A percentile compares a stretch with the other conserved stretches of the same genome.
Conservation (phyloP, 2,797 vertebrate species). For the Lutjanus campechanus region DNA sequence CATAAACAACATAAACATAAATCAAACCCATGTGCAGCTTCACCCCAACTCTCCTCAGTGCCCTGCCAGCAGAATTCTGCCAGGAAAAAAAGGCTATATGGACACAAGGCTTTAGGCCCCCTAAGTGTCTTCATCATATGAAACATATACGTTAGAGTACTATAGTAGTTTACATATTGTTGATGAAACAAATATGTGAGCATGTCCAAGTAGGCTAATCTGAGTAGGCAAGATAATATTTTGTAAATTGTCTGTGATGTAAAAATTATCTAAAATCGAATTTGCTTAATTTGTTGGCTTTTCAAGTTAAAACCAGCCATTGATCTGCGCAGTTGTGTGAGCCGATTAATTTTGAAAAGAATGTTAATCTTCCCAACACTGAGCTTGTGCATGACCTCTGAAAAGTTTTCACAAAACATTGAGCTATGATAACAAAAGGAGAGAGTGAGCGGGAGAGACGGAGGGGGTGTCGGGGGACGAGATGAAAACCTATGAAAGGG, state of each 20-base stretch:
- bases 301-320: constrained; percentile 38
- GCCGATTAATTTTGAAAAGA: constrained; percentile 67
- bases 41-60: too few relatives aligned
- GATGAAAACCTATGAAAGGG: constrained; percentile 73
- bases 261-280: constrained; percentile 8
- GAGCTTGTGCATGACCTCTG: constrained; percentile 70
- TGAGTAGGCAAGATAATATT: neutral
- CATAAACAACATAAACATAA: too few relatives aligned
- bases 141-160: too few relatives aligned
- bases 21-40: too few relatives aligned
- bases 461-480: constrained; percentile 5
- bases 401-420: constrained; percentile 81
- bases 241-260: neutral
- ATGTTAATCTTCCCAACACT: constrained; percentile 71
- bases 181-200: neutral
- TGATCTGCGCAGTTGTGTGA: constrained; percentile 49
- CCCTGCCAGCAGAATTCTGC: too few relatives aligned
- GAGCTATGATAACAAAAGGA: constrained; percentile 79
- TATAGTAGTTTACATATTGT: neutral
- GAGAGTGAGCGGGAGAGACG: constrained; percentile 50
- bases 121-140: too few relatives aligned
- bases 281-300: constrained; percentile 23
- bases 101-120: too few relatives aligned
- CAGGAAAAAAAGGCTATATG: too few relatives aligned
- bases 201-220: neutral